Conservation (phyloP, 2,113 vertebrate species). For the Gopherus flavomarginatus region DNA sequence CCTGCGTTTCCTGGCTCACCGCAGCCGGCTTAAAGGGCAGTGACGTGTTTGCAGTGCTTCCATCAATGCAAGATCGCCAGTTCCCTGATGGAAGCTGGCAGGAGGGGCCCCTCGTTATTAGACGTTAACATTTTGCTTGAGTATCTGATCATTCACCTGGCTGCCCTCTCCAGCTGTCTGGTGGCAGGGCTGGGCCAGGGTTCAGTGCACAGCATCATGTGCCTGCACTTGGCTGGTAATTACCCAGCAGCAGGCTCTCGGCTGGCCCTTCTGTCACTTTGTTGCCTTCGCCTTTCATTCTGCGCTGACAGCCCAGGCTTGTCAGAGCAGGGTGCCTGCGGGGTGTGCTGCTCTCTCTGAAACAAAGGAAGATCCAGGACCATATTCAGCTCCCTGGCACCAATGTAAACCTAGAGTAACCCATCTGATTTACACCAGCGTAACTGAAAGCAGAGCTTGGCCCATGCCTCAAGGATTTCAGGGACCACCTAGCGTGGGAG, state of each 20-base stretch:
- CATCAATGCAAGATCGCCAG: rapidly evolving
- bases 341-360: not conserved
- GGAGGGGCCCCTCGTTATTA: not conserved
- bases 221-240: not conserved
- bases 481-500: not conserved
- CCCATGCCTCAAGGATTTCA: not conserved
- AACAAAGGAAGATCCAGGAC: not conserved
- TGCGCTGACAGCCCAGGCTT: not conserved
- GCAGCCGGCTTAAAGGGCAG: constrained; percentile 42
- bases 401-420: not conserved
- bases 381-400: not conserved
- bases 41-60: rapidly evolving
- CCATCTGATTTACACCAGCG: not conserved
- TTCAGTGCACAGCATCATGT: not conserved
- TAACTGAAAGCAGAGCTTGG: not conserved
- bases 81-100: not conserved
- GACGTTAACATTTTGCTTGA: constrained; percentile 18
- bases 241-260: not conserved
- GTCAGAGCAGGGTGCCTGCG: rapidly evolving
- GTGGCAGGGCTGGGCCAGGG: not conserved
- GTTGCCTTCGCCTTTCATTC: not conserved
- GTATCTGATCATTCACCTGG: not conserved
- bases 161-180: not conserved
- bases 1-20: not conserved
- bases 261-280: not conserved